These are phyloP conservation scores for Rhingia campestris DNA, from an alignment of 2,888 invertebrate genomes.

Conservation along the genomic window DNA sequence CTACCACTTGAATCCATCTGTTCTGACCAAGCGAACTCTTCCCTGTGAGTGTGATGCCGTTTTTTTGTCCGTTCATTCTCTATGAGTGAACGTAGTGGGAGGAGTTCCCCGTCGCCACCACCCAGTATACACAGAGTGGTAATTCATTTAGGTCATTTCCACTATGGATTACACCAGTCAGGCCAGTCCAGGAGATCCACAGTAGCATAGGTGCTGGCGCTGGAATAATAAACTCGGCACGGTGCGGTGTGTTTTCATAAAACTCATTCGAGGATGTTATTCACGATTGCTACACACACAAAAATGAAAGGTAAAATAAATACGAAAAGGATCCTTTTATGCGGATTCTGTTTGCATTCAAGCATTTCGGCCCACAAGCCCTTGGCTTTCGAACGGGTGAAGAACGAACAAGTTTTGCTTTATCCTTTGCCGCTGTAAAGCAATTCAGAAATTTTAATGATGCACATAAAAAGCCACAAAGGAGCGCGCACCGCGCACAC, in stretches of 20 bases:
- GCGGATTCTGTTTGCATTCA: slow-evolving; percentile 25
- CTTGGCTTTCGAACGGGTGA: background rate
- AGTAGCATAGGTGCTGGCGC: slow-evolving; percentile 49
- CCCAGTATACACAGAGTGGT: slow-evolving; percentile 1
- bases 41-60: slow-evolving; percentile 33
- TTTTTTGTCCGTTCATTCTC: slow-evolving; percentile 23
- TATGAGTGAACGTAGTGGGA: background rate
- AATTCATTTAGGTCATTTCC: slow-evolving; percentile 64
- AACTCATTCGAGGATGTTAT: slow-evolving; percentile 51
- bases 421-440: background rate
- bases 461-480: slow-evolving; percentile 12
- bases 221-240: slow-evolving; percentile 49
- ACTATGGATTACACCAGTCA: slow-evolving; percentile 36
- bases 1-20: slow-evolving; percentile 34
- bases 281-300: slow-evolving; percentile 36
- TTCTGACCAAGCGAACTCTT: slow-evolving; percentile 37
- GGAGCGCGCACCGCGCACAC: background rate
- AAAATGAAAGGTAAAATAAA: slow-evolving; percentile 25
- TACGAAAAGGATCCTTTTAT: slow-evolving; percentile 22
- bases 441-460: slow-evolving; percentile 38
- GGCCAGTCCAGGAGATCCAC: slow-evolving; percentile 14
- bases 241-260: slow-evolving; percentile 35
- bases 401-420: background rate
- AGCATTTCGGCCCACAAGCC: background rate
- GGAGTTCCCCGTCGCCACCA: background rate